phyloP scores from a whole-genome alignment of 2,113 vertebrate genomes.

The Marmota monax region DNA sequence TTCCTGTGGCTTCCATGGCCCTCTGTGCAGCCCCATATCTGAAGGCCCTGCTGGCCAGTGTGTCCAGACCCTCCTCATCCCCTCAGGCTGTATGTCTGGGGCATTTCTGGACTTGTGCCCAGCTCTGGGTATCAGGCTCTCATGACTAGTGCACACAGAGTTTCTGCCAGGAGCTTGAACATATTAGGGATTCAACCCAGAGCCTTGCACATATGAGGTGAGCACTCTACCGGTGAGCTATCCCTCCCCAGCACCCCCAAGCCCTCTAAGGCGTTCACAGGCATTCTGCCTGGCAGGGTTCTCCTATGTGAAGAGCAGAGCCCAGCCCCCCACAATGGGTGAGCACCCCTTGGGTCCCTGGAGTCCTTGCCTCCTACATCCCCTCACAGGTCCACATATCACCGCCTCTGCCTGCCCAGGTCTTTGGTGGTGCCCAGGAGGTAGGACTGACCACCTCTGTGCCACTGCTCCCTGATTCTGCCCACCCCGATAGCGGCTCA shows the following conservation, averaged over 20 bases:
- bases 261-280: no score
- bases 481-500: not conserved
- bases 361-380: not conserved
- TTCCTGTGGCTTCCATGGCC: not conserved
- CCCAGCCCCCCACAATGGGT: no score
- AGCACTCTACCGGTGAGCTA: no score
- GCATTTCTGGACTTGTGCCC: not conserved
- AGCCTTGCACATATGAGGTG: no score
- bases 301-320: no score
- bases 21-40: not conserved
- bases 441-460: not conserved
- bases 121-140: not conserved
- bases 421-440: not conserved
- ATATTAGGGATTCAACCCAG: no score
- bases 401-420: not conserved
- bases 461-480: not conserved
- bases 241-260: no score
- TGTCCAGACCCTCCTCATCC: not conserved
- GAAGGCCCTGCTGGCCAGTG: not conserved
- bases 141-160: rapidly evolving
- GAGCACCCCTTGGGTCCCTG: no score
- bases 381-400: not conserved
- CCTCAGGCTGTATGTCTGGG: not conserved
- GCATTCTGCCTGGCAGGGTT: no score
- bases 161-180: no score